phyloP scores from a whole-genome alignment of 2,113 vertebrate species.

The Thalassoma bifasciatum region DNA sequence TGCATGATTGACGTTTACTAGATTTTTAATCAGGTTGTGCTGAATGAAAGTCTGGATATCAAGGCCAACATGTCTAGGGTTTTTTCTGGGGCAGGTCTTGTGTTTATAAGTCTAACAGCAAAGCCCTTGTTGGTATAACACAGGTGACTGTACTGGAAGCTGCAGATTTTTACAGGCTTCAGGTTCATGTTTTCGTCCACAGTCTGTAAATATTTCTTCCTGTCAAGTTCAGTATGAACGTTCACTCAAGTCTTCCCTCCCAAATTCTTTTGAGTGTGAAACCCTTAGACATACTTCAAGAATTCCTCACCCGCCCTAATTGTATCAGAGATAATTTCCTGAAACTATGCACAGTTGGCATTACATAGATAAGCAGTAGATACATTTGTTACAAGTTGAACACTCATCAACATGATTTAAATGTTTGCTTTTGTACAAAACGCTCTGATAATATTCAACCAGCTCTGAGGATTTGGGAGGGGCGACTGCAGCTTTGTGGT shows the following conservation, averaged over 20 bases:
- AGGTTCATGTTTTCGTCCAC: neutral
- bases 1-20: neutral
- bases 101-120: too few relatives aligned
- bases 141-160: too few relatives aligned
- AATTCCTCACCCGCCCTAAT: neutral
- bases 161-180: neutral
- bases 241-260: neutral
- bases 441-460: too few relatives aligned
- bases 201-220: neutral
- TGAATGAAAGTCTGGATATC: neutral
- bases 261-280: slow-evolving; percentile 17
- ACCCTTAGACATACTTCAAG: neutral
- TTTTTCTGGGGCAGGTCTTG: too few relatives aligned
- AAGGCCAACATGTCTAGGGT: neutral
- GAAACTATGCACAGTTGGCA: neutral
- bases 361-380: neutral
- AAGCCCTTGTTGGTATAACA: too few relatives aligned
- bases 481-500: too few relatives aligned
- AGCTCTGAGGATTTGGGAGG: too few relatives aligned
- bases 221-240: neutral
- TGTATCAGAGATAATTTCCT: neutral
- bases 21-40: neutral
- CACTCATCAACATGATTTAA: too few relatives aligned
- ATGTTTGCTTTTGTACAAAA: too few relatives aligned
- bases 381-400: neutral